Evolutionary conservation across 2,888 invertebrate genomes (phyloP), one percentile per base, ranked within the genome.

Genomic region (Drosophila aldrichi): DNA sequence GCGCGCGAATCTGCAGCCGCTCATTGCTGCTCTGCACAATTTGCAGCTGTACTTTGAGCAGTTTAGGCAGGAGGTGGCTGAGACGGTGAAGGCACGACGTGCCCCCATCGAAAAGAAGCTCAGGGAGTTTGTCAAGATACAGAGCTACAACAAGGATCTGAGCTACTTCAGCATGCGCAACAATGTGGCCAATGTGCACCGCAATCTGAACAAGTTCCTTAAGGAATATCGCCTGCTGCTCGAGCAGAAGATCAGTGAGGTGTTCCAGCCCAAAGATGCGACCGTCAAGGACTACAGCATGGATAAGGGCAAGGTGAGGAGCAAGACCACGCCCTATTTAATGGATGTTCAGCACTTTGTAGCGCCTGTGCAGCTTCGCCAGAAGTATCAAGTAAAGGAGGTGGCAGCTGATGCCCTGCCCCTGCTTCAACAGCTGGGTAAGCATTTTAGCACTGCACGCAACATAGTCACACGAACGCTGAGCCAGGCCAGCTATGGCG

Each of bases 111-210:
- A 98, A 90, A 98, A 97, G 93, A 97, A 98, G 91, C 92, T 99
- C 14, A 96, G 96, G 79, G 98, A 98, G 81, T 98, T 97, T 91
- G 97, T 99, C 1, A 98, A 98, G 93, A 98, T 99, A 61, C 97
- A 97, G 57, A 95, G 97, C 43, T 99, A 99, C 97, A 97, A 96
- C 87, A 96, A 97, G 88, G 99, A 99, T 90, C 95, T 97, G 16
- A 99, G 97, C 88, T 98, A 98, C 91, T 98, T 97, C 95, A 96
- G 98, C 38, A 96, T 99, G 61, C 97, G 97, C 82, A 96, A 97
- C 79, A 96, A 97, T 0, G 96, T 98, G 0, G 96, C 96, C 44
- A 97, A 97, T 89, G 96, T 97, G 0, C 98, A 98, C 91, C 95
- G 96, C 74, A 96, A 96, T 22, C 93, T 99, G 12, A 96, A 97